These are phyloP conservation scores for Galago senegalensis DNA, from an alignment of 2,797 vertebrate species.

Conservation along the genomic window DNA sequence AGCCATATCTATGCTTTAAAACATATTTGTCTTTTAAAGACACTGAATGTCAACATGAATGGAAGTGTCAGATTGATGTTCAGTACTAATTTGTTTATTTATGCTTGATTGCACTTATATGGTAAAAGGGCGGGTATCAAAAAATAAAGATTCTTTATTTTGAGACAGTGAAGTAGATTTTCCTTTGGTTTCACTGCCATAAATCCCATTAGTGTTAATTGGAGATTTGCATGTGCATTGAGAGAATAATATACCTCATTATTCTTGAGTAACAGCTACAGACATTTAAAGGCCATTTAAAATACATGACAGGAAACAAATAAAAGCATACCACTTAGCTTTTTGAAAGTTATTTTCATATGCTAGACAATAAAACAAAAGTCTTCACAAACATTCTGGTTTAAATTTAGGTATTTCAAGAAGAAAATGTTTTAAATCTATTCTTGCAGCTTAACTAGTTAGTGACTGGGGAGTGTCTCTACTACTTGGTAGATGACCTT, in stretches of 20 bases:
- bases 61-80: constrained; percentile 67
- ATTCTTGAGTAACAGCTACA: constrained; percentile 79
- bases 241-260: constrained; percentile 81
- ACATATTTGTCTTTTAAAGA: constrained; percentile 41
- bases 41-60: constrained; percentile 71
- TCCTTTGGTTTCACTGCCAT: constrained; percentile 72
- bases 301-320: constrained; percentile 80
- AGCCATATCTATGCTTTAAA: constrained; percentile 54
- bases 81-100: constrained; percentile 80
- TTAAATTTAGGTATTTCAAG: constrained; percentile 56
- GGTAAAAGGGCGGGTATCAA: constrained; percentile 71
- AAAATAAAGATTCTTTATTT: constrained; percentile 73
- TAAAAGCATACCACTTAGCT: constrained; percentile 74
- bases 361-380: constrained; percentile 64
- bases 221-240: constrained; percentile 80
- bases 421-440: not conserved
- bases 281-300: constrained; percentile 82
- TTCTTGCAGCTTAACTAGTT: not conserved
- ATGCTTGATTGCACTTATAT: constrained; percentile 60
- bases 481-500: not conserved
- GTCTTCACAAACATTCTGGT: not conserved
- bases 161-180: constrained; percentile 72
- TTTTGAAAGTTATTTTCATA: constrained; percentile 55
- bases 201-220: constrained; percentile 84
- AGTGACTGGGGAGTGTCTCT: not conserved